Evolutionary conservation across 2,888 invertebrate species (phyloP), one percentile per base, ranked within the genome.

Genomic region (Lycia hirtaria): DNA sequence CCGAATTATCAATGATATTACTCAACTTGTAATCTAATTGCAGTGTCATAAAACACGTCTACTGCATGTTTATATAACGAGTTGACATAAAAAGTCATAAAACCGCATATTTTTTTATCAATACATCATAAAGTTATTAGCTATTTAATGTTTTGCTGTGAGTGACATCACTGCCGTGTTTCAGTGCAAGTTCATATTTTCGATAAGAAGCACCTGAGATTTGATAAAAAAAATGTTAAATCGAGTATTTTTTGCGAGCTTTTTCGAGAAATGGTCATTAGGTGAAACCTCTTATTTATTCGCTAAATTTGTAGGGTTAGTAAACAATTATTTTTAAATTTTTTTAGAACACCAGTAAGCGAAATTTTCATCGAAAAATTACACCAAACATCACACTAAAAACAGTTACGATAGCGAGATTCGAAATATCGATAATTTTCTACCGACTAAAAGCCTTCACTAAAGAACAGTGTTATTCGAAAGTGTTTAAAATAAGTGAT

Each of bases 401-500:
- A 2, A n/a, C 17, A 4, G 14, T 41, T 4, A 15, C n/a, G n/a
- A n/a, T n/a, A 32, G 50, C 43, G 26, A 6, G 17, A 43, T 43
- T 4, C 37, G 37, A 53, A 47, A 32, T n/a, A 14, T 56, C 56
- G 51, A 56, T 10, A 48, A 30, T 15, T 3, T 35, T 33, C 4
- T 14, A 15, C 7, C 35, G 37, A 48, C 17, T 17, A 35, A 3
- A 5, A 2, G 30, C 37, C 64, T 51, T 43, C 58, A 49, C 60
- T 52, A 62, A 26, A 48, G 26, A 30, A 12, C 38, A 19, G 50
- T 52, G 57, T 10, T 6, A 32, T 41, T 51, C 7, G 40, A 26
- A 20, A 45, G 50, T 53, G 19, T 0, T 2, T 17, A 53, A 26
- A 15, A 40, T 15, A 56, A 62, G 33, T 57, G 59, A 52, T 35